phyloP scores from a whole-genome alignment of 2,797 vertebrate genomes.

The Falco cherrug region DNA sequence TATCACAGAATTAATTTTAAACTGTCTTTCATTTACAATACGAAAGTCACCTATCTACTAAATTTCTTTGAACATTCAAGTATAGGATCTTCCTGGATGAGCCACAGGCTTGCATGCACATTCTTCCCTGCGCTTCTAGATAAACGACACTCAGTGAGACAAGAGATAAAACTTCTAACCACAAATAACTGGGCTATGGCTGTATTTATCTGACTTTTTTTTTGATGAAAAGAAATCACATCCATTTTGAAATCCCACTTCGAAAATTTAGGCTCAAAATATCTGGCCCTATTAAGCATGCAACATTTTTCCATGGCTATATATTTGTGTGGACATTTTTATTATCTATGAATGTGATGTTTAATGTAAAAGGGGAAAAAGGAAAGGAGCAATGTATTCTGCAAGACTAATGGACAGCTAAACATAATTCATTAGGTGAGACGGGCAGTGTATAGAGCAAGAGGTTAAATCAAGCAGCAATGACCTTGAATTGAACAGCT shows the following conservation, averaged over 20 bases:
- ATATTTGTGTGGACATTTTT: constrained; percentile 38
- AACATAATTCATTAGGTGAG: constrained; percentile 44
- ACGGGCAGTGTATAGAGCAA: not conserved
- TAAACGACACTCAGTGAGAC: not conserved
- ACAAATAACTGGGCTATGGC: not conserved
- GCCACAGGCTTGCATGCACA: not conserved
- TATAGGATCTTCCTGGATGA: not conserved
- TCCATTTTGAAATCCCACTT: constrained; percentile 3
- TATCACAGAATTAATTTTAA: not conserved
- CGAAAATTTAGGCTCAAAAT: constrained; percentile 19
- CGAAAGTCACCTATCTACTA: not conserved
- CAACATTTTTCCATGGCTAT: not conserved
- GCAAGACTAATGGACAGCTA: constrained; percentile 42
- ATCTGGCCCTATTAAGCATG: not conserved
- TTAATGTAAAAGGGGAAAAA: constrained; percentile 27
- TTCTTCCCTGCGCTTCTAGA: not conserved
- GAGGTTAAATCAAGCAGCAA: constrained; percentile 50
- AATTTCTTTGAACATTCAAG: not conserved
- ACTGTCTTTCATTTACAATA: not conserved
- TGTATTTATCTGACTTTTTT: not conserved
- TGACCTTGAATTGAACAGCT: constrained; percentile 40
- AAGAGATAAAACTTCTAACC: not conserved
- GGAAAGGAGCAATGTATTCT: constrained; percentile 4
- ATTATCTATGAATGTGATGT: constrained; percentile 26
- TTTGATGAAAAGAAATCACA: constrained; percentile 1